Evolutionary conservation across 2,797 vertebrate genomes (phyloP).

Genomic region (Pteropus rufus): DNA sequence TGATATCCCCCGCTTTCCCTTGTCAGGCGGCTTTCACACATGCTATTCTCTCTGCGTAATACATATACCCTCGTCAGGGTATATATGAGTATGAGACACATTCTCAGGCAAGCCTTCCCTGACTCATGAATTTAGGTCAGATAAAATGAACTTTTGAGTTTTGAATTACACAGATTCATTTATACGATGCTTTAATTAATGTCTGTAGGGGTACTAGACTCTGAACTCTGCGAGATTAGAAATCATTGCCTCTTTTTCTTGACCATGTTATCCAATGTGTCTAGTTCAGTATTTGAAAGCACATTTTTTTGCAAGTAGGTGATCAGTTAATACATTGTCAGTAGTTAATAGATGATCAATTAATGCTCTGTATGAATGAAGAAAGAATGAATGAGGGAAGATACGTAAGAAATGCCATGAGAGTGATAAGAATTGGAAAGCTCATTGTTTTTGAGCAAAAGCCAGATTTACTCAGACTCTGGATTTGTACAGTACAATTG

Average conservation of each 20-base stretch:
- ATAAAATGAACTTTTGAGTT: background rate
- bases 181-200: background rate
- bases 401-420: background rate
- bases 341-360: background rate
- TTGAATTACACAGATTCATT: background rate
- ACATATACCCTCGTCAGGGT: background rate
- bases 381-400: background rate
- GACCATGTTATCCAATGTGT: background rate
- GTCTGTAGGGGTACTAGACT: background rate
- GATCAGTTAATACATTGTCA: background rate
- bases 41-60: background rate
- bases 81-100: background rate
- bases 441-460: background rate
- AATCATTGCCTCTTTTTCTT: background rate
- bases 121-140: background rate
- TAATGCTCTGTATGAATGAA: background rate
- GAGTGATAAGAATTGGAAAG: background rate
- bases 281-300: background rate
- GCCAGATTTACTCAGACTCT: background rate
- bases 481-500: background rate
- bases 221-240: background rate
- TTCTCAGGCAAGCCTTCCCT: background rate
- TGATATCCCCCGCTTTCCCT: background rate
- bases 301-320: background rate
- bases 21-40: background rate